Base-by-base conservation (phyloP, 2,797 vertebrate genomes). In the Botia kubotai region DNA sequence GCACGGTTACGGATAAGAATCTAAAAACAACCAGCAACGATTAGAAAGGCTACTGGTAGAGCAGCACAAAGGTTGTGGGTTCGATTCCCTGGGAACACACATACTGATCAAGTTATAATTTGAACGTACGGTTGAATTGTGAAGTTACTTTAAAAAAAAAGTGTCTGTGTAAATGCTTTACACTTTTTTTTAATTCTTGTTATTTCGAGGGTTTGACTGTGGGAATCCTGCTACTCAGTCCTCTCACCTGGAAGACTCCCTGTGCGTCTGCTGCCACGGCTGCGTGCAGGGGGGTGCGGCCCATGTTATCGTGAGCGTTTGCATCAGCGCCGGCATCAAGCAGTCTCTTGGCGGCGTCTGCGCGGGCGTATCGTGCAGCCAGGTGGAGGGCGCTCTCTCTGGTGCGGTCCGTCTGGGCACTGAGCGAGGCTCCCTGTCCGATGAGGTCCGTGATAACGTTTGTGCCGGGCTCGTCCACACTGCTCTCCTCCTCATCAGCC, bases 301-400 rank as follows among this genome's bases (percentile, higher is more conserved):
- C 97, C 97, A 98, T 98, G 94, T 97, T 97, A 93, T 98, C 97
- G 23, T 97, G 96, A 1, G 95, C 95, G 0, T 98, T 98, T 83
- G 97, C 96, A 48, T 98, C 97, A 0, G 97, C 95, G 0, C 97
- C 96, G 0, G 97, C 96, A 0, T 98, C 97, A 88, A 98, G 91
- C 83, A 98, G 93, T 19, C 97, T 95, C 86, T 98, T 98, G 0
- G 97, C 97, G 0, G 97, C 97, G 0, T 98, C 97, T 0, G 97
- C 97, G n/a, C 97, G 88, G 0, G 97, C 96, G 0, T 98, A 98
- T 5, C 97, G 97, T 11, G 97, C 97, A 2, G 97, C 97, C 2
- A 98, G 94, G 87, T 98, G 97, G 80, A 98, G 94, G 0, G 97
- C 96, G 1, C 97, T 97, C 91, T 98, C 97, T 10, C 97, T 97